Evolutionary conservation across 2,797 vertebrate genomes (phyloP).

Genomic region (Propithecus deckenii): DNA sequence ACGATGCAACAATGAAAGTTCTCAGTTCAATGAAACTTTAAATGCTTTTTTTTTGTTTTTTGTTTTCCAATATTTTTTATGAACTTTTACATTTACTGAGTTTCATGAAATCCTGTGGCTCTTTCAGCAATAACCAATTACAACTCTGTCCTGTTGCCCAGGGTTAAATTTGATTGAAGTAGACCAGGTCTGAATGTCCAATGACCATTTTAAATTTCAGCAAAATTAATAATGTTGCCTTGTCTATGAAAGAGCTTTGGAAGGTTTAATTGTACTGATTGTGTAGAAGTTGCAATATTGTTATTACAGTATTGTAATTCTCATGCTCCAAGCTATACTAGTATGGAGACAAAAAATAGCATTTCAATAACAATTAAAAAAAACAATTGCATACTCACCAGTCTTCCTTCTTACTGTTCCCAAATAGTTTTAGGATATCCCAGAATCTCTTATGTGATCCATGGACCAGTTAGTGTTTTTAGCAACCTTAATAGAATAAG

Average conservation of each 20-base stretch:
- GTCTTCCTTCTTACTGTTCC: neutral
- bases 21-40: conserved; percentile 48
- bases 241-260: conserved; percentile 3
- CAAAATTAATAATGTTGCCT: conserved; percentile 49
- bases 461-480: neutral
- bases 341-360: neutral
- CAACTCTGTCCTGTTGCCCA: neutral
- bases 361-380: conserved; percentile 19
- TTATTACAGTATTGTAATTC: conserved; percentile 25
- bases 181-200: conserved; percentile 37
- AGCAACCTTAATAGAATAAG: neutral
- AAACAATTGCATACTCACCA: neutral
- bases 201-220: conserved; percentile 49
- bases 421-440: neutral
- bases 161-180: conserved; percentile 55
- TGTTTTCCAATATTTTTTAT: conserved; percentile 12
- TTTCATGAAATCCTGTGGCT: conserved; percentile 38
- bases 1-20: conserved; percentile 26
- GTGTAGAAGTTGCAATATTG: conserved; percentile 9
- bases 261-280: conserved; percentile 45
- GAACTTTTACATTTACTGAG: conserved; percentile 18
- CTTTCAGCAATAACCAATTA: conserved; percentile 45
- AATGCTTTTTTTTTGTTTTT: neutral
- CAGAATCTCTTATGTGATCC: neutral
- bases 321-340: neutral